These are phyloP conservation scores for Nerophis lumbriciformis DNA, from an alignment of 2,113 vertebrate genomes.

Conservation along the genomic window DNA sequence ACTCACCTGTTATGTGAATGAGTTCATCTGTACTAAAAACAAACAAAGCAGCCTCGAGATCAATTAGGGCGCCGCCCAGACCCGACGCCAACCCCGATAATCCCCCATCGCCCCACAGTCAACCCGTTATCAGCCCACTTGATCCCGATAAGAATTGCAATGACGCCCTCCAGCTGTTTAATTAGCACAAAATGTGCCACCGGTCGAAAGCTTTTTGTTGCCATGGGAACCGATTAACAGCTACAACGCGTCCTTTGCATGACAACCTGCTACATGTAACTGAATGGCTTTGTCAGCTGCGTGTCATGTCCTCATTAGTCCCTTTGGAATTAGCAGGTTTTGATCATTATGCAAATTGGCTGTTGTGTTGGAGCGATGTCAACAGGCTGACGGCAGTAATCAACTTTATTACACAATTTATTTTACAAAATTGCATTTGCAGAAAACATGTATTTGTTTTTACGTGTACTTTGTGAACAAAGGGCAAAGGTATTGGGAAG, in stretches of 20 bases:
- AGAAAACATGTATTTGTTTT: background rate
- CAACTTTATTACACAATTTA: background rate
- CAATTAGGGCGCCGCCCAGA: conserved; percentile 4
- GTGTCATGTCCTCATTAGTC: conserved; percentile 10
- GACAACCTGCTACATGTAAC: background rate
- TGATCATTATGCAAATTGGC: conserved; percentile 38
- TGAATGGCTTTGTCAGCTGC: conserved; percentile 1
- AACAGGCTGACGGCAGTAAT: conserved; percentile 17
- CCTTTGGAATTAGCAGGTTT: conserved; percentile 21
- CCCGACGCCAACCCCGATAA: conserved; percentile 11
- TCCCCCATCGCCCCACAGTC: conserved; percentile 28
- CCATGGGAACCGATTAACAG: conserved; percentile 53
- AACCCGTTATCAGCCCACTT: conserved; percentile 33
- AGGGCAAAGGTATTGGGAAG: background rate
- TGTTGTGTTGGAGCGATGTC: conserved; percentile 27
- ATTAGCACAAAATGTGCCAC: conserved; percentile 39
- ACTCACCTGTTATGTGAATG: background rate
- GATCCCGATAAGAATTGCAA: conserved; percentile 48
- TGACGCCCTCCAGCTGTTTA: conserved; percentile 45
- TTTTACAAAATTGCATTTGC: background rate
- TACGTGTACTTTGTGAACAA: background rate
- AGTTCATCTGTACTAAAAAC: background rate
- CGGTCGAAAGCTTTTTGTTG: conserved; percentile 37
- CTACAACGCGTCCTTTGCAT: background rate
- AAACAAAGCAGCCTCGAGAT: background rate